A percentile compares a stretch with the other conserved stretches of the same genome.
phyloP scores from a whole-genome alignment of 2,797 vertebrate species.

The Microcaecilia unicolor region DNA sequence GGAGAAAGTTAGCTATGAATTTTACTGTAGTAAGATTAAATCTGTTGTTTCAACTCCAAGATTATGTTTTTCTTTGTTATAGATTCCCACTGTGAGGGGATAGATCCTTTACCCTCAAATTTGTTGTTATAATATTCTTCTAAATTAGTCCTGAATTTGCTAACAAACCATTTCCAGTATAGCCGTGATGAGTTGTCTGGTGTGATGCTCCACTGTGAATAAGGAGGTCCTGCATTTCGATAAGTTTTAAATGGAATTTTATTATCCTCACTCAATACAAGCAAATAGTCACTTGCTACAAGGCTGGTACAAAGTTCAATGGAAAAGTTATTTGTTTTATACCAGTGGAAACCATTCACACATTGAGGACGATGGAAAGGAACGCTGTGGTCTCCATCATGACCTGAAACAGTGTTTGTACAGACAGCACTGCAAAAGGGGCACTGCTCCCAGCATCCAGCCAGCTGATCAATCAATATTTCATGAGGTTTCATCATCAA shows the following conservation, averaged over 20 bases:
- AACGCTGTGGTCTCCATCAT: conserved; percentile 9
- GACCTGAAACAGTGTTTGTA: conserved; percentile 7
- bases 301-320: conserved; percentile 3
- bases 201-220: conserved; percentile 26
- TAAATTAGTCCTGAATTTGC: conserved; percentile 15
- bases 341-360: background rate
- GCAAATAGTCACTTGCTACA: background rate
- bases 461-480: background rate
- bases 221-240: conserved; percentile 12
- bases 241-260: conserved; percentile 7
- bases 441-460: conserved; percentile 8
- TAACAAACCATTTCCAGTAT: conserved; percentile 40
- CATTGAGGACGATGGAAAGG: background rate
- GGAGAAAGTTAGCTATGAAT: too few species aligned
- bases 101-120: conserved; percentile 3
- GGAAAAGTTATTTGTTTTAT: background rate
- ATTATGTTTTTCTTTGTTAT: conserved; percentile 22
- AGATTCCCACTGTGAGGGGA: conserved; percentile 19
- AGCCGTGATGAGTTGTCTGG: conserved; percentile 13
- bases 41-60: conserved; percentile 35
- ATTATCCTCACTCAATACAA: rapidly evolving
- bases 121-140: conserved; percentile 11
- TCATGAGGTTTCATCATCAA: background rate
- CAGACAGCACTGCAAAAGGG: conserved; percentile 8
- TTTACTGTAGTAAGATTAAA: too few species aligned